These are phyloP conservation scores for Philereme vetulata DNA, from an alignment of 2,888 invertebrate genomes.

Conservation along the genomic window DNA sequence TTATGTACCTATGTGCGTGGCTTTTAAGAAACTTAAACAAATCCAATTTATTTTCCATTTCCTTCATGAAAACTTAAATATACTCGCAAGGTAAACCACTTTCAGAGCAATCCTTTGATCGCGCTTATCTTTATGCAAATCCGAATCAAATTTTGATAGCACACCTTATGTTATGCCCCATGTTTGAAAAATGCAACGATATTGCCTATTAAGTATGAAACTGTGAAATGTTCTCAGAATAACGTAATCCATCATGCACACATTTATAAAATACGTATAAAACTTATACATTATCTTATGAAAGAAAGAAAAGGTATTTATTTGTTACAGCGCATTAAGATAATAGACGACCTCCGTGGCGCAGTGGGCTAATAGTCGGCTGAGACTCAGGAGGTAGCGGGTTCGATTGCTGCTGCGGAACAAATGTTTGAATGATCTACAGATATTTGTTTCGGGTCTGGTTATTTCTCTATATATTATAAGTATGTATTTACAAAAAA, in stretches of 20 bases:
- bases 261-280: too few species aligned
- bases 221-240: conserved; percentile 10
- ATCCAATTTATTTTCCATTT: conserved; percentile 84
- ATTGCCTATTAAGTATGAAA: conserved; percentile 18
- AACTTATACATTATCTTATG: too few species aligned
- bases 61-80: conserved; percentile 83
- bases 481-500: too few species aligned
- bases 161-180: conserved; percentile 45
- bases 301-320: too few species aligned
- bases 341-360: too few species aligned
- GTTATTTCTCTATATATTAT: too few species aligned
- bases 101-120: conserved; percentile 81
- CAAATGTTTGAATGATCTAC: too few species aligned
- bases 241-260: background rate
- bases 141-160: conserved; percentile 74
- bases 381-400: too few species aligned
- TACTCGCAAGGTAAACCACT: conserved; percentile 81
- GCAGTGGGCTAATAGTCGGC: too few species aligned
- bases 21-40: conserved; percentile 77
- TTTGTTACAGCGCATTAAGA: too few species aligned
- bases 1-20: conserved; percentile 29
- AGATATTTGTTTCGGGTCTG: too few species aligned
- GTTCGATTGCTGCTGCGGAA: too few species aligned
- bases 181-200: conserved; percentile 36
- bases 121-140: conserved; percentile 77